Base-by-base conservation (phyloP, 2,888 invertebrate species). In the Fragum sueziense region DNA sequence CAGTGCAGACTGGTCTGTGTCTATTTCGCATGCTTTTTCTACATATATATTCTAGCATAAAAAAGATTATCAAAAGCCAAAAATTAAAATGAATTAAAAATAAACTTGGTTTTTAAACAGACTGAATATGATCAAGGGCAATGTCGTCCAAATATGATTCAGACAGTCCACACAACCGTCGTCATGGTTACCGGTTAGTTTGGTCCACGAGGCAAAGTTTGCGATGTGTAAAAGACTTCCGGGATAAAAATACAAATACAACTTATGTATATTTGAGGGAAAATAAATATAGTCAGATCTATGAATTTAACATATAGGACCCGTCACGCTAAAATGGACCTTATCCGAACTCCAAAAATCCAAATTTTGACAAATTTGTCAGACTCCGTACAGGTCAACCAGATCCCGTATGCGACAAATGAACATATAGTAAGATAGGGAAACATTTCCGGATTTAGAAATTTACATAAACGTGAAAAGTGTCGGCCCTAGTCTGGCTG, bases 91-190 rank as follows among this genome's bases (percentile, higher is more conserved):
- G 11, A 22, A 7, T 54, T 22, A 11, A n/a, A 54, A 54, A 54
- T 88, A 89, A 65, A 89, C 87, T 2, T 87, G 87, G 31, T 87
- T 87, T 27, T 86, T 86, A 76, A 90, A 90, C 41, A 90, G 74
- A n/a, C 89, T 86, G 75, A 90, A 90, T 25, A 89, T 75, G 33
- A 87, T 86, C 41, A 90, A 79, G 1, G 89, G 70, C 47, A 90
- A 82, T 29, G 90, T 90, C 0, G 89, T 90, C 78, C 87, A 88
- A 27, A 90, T 75, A 71, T 90, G 90, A 79, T 87, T 90, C 69
- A 90, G 62, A 17, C 90, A 74, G 70, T 90, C 90, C 25, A 85
- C 88, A 89, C 89, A 89, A 74, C 90, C 90, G 62, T 90, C 90
- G 54, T 90, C 89, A 37, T 85, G 77, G 57, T 85, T 85, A 20